phyloP scores from a whole-genome alignment of 1,140 invertebrate species.

The Habropoda laboriosa region DNA sequence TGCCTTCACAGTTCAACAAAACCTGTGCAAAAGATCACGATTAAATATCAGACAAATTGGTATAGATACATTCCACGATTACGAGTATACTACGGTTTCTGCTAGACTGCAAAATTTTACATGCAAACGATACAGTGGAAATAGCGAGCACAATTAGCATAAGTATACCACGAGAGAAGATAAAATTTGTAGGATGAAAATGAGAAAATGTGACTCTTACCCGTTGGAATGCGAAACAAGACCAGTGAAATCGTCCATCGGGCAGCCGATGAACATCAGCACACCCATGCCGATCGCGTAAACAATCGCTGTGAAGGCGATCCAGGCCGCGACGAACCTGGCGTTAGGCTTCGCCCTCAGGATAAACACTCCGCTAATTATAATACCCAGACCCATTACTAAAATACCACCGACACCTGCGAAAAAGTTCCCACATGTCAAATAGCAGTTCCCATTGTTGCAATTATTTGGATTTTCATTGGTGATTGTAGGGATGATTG shows the following conservation, averaged over 20 bases:
- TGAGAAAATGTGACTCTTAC: too few relatives aligned
- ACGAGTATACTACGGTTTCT: too few relatives aligned
- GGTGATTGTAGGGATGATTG: too few relatives aligned
- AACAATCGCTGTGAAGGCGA: slow-evolving; percentile 92
- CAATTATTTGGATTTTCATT: too few relatives aligned
- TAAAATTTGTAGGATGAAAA: too few relatives aligned
- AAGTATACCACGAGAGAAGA: too few relatives aligned
- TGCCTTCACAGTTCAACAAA: not conserved
- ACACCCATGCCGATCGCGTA: slow-evolving; percentile 94
- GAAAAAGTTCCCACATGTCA: slow-evolving; percentile 8
- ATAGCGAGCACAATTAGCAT: too few relatives aligned
- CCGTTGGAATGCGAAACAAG: slow-evolving; percentile 81
- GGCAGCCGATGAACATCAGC: slow-evolving; percentile 94
- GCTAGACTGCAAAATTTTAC: too few relatives aligned
- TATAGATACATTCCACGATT: too few relatives aligned
- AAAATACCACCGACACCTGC: slow-evolving; percentile 94
- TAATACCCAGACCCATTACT: slow-evolving; percentile 95
- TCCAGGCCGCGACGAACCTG: slow-evolving; percentile 93
- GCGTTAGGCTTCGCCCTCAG: slow-evolving; percentile 91
- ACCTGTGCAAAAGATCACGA: not conserved
- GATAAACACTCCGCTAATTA: slow-evolving; percentile 93
- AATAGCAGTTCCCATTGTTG: not conserved
- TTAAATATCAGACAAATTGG: too few relatives aligned
- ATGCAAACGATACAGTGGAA: too few relatives aligned
- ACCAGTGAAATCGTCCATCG: slow-evolving; percentile 91